A percentile compares a stretch with the other conserved stretches of the same genome.
phyloP scores from a whole-genome alignment of 2,113 vertebrate species.

The Heptranchias perlo region DNA sequence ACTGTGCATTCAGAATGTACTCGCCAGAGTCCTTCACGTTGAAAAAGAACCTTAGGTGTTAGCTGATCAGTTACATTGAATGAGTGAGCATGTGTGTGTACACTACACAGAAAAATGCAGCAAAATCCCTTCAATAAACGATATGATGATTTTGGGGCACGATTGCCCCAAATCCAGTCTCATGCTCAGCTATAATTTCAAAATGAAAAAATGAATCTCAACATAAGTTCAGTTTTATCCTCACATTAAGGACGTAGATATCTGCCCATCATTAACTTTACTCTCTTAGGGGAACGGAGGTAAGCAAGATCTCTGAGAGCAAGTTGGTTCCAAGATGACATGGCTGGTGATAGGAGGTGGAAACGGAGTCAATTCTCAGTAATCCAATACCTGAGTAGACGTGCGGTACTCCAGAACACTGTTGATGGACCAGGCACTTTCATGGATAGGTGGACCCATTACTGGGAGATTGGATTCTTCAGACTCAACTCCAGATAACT shows the following conservation, averaged over 20 bases:
- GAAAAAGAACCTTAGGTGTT: background rate
- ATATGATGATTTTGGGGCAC: too few relatives aligned
- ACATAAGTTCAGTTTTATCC: too few relatives aligned
- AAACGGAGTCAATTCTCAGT: background rate
- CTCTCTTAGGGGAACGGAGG: too few relatives aligned
- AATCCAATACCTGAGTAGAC: background rate
- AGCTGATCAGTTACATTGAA: background rate
- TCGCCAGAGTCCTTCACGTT: background rate
- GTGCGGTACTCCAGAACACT: too few relatives aligned
- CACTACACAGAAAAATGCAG: too few relatives aligned
- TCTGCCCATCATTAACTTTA: too few relatives aligned
- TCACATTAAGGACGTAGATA: too few relatives aligned
- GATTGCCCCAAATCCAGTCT: too few relatives aligned
- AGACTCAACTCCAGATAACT: background rate
- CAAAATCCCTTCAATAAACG: too few relatives aligned
- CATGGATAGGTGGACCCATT: background rate
- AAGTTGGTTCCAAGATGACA: background rate
- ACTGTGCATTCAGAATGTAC: background rate
- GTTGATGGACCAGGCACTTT: background rate
- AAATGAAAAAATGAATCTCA: too few relatives aligned
- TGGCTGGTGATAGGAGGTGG: background rate
- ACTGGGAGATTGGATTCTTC: background rate
- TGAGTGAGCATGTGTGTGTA: background rate
- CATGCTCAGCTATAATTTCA: too few relatives aligned
- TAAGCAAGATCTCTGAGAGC: too few relatives aligned